phyloP scores from a whole-genome alignment of 2,797 vertebrate species.

The Tokudaia tokunoshimensis region DNA sequence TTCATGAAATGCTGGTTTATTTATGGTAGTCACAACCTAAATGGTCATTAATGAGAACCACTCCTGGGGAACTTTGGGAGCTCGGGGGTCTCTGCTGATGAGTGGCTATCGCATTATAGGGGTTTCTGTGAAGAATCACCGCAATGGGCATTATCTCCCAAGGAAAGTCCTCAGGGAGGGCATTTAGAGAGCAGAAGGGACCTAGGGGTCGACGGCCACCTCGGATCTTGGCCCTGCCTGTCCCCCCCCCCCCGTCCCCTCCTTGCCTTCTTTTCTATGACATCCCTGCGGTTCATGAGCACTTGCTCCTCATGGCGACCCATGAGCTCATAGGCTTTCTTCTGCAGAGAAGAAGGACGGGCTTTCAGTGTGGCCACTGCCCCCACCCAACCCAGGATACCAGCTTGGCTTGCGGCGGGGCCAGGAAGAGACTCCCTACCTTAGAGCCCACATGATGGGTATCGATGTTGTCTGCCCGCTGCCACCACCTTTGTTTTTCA shows the following conservation, averaged over 20 bases:
- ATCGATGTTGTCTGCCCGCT: not conserved
- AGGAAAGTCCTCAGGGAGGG: not conserved
- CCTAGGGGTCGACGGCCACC: not conserved
- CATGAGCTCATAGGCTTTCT: not conserved
- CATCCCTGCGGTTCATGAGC: constrained; percentile 67
- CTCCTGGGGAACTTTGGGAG: not conserved
- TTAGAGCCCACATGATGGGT: not conserved
- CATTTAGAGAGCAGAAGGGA: not conserved
- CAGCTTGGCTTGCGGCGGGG: not conserved
- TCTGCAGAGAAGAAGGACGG: constrained; percentile 13
- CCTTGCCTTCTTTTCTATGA: constrained; percentile 40
- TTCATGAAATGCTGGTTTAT: not conserved
- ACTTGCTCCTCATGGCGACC: constrained; percentile 48
- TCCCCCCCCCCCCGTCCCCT: not conserved
- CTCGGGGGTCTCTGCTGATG: not conserved
- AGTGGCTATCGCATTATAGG: not conserved
- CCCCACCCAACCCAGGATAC: not conserved
- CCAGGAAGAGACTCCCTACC: constrained; percentile 25
- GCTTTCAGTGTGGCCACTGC: not conserved
- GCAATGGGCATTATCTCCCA: not conserved
- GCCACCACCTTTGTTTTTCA: not conserved
- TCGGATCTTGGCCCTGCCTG: not conserved
- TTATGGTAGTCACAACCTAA: not conserved
- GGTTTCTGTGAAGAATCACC: not conserved
- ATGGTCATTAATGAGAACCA: not conserved